A percentile compares a stretch with the other conserved stretches of the same genome.
Evolutionary conservation across 2,113 vertebrate species (phyloP).

Genomic region (Pelusios castaneus): DNA sequence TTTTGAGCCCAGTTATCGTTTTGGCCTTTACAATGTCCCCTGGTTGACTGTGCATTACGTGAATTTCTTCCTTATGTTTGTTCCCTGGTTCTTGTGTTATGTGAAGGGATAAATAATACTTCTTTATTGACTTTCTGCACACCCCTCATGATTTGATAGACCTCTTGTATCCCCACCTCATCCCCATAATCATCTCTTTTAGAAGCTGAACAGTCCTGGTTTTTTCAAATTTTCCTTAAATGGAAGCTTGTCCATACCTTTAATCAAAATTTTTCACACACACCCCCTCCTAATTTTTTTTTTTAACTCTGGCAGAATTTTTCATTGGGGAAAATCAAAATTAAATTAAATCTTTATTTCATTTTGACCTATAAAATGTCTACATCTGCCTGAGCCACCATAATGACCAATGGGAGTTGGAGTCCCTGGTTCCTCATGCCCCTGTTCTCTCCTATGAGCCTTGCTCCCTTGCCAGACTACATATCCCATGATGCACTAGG

Average conservation of each 20-base stretch:
- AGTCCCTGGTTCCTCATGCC: not conserved
- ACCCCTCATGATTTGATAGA: not conserved
- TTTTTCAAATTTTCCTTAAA: not conserved
- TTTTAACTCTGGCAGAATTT: too few species aligned
- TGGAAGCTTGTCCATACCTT: not conserved
- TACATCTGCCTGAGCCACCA: too few species aligned
- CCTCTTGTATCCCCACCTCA: not conserved
- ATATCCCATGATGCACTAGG: accelerated
- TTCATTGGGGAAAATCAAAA: not conserved
- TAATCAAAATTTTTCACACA: not conserved
- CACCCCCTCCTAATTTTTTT: too few species aligned
- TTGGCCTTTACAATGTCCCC: too few species aligned
- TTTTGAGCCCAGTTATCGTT: too few species aligned
- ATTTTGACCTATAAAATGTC: not conserved
- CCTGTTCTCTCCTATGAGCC: not conserved
- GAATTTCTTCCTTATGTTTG: too few species aligned
- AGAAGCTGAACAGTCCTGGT: not conserved
- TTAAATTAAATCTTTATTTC: not conserved
- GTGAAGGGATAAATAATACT: not conserved
- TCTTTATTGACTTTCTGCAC: not conserved
- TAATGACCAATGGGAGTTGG: not conserved
- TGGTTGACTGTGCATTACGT: not conserved
- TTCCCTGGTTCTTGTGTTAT: not conserved
- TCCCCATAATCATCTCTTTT: not conserved
- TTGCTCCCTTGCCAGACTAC: not conserved